phyloP scores from a whole-genome alignment of 2,888 invertebrate genomes.

The Adelphocoris suturalis region DNA sequence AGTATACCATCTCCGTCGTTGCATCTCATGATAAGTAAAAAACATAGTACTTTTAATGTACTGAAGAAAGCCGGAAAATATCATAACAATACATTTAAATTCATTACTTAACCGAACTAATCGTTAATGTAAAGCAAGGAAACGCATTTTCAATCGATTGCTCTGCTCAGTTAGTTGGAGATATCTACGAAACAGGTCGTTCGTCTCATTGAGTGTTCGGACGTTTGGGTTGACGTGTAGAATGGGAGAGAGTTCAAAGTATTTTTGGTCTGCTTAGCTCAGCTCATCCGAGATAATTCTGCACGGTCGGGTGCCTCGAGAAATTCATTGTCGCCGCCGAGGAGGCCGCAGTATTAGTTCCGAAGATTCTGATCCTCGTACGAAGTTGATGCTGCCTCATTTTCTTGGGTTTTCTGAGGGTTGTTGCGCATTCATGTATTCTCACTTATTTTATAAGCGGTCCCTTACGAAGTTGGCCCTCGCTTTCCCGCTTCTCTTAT shows the following conservation, averaged over 20 bases:
- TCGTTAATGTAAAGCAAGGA: too few species aligned
- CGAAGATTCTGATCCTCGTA: neutral
- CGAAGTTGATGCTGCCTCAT: neutral
- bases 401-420: neutral
- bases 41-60: too few species aligned
- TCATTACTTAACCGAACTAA: too few species aligned
- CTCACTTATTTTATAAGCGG: slow-evolving; percentile 3
- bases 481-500: neutral
- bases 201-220: neutral
- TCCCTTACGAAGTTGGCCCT: neutral
- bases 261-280: slow-evolving; percentile 21
- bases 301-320: neutral
- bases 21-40: too few species aligned
- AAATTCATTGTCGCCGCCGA: neutral
- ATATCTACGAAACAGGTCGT: too few species aligned
- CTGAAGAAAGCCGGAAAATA: too few species aligned
- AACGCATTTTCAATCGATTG: too few species aligned
- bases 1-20: too few species aligned
- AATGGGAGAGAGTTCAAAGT: neutral
- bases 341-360: neutral
- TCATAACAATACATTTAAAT: too few species aligned
- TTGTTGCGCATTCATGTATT: slow-evolving; percentile 2
- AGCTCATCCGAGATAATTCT: slow-evolving; percentile 16
- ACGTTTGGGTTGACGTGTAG: neutral
- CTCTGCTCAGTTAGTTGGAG: too few species aligned